These are phyloP conservation scores for Netelia virgata DNA, from an alignment of 2,888 invertebrate species.

Conservation along the genomic window DNA sequence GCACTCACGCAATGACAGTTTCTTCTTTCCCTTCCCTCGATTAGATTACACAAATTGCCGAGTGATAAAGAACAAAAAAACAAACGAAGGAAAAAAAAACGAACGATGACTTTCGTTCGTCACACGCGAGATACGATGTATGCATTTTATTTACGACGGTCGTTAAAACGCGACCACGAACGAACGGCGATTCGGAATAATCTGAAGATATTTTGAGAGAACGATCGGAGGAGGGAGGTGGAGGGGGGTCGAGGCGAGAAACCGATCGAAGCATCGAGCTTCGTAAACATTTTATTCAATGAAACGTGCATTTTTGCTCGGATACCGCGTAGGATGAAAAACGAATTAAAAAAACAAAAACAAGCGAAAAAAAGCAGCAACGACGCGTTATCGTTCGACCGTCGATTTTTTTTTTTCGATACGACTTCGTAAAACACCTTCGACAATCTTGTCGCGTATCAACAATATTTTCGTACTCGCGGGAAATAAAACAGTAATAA, in stretches of 20 bases:
- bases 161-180: no score
- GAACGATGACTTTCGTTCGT: no score
- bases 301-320: no score
- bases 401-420: background rate
- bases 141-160: no score
- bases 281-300: no score
- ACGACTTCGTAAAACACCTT: background rate
- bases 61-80: constrained; percentile 9
- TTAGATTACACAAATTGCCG: constrained; percentile 30
- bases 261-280: no score
- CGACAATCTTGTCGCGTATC: background rate
- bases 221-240: no score
- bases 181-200: no score
- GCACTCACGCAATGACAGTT: background rate
- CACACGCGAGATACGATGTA: no score
- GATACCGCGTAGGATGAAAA: background rate
- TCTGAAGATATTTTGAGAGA: no score
- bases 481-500: background rate
- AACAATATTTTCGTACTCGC: background rate
- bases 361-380: background rate
- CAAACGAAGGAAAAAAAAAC: background rate
- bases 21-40: constrained; percentile 3
- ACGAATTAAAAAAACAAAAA: constrained; percentile 4
- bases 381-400: background rate
- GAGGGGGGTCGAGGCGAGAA: no score